Evolutionary conservation across 2,797 vertebrate species (phyloP), one percentile per base, ranked within the genome.

Genomic region (Sebastes variabilis): DNA sequence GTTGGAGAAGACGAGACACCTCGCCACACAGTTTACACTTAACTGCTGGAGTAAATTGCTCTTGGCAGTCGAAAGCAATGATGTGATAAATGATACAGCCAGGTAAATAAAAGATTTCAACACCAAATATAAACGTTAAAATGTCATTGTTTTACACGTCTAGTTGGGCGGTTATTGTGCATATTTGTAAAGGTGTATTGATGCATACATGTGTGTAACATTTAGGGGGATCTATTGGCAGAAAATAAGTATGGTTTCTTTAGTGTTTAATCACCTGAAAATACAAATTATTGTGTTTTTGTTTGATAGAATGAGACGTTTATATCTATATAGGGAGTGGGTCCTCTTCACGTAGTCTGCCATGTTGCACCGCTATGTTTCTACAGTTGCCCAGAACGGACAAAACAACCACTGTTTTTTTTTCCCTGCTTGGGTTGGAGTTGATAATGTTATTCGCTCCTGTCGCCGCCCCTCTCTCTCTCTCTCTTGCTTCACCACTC

Each of bases 1-100:
- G 89, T 81, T 83, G 61, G 75, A 90, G 64, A 88, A 87, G 77
- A 88, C 52, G 69, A 89, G 84, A 88, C 80, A 84, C 82, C 67
- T 49, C 64, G 83, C 24, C 83, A 79, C 83, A 83, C 75, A 80
- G 72, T 77, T 85, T 90, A 82, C 64, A 73, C 81, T 82, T 80
- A 56, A 85, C 86, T 89, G 77, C 70, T 76, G 65, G 69, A 84
- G 69, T 86, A 77, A 85, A 84, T 65, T 79, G 67, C 81, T 88
- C 59, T 72, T 73, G 59, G 85, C 82, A 82, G 75, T 73, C 59
- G 75, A 77, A 89, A 82, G 76, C 80, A 87, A 87, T 80, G 78
- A 87, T 88, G 71, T 42, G 61, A 86, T 71, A 66, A 66, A 74
- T 69, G 68, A 75, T 72, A 74, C 67, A 71, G 59, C 29, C 70